A percentile compares a stretch with the other conserved stretches of the same genome.
Conservation (phyloP, 2,888 invertebrate genomes). For the Leucophenga maculata region DNA sequence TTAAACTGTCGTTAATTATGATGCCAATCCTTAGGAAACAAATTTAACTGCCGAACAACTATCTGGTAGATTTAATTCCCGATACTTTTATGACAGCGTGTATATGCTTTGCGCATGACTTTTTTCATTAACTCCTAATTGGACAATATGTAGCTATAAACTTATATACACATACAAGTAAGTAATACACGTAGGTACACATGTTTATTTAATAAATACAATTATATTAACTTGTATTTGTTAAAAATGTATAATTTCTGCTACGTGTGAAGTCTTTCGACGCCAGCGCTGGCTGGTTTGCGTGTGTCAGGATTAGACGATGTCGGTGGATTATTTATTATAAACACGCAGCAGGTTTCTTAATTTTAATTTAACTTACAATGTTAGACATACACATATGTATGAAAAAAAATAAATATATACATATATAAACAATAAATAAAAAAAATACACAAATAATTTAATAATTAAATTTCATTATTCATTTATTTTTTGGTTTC, state of each 20-base stretch:
- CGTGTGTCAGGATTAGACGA: background rate
- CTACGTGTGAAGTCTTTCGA: background rate
- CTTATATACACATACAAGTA: background rate
- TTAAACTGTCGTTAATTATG: too few relatives aligned
- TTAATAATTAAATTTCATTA: background rate
- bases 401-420: background rate
- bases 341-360: background rate
- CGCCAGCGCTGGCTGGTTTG: too few relatives aligned
- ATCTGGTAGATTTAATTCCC: too few relatives aligned
- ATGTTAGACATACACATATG: background rate
- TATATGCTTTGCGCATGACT: background rate
- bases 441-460: background rate
- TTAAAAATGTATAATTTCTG: background rate
- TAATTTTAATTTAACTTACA: background rate
- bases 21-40: too few relatives aligned
- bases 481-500: conserved; percentile 10
- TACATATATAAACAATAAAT: background rate
- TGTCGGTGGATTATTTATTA: too few relatives aligned
- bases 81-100: too few relatives aligned
- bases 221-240: too few relatives aligned
- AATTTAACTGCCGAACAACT: too few relatives aligned
- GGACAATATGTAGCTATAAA: background rate
- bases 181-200: too few relatives aligned
- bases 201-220: too few relatives aligned
- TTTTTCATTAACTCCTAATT: background rate